Evolutionary conservation across 2,797 vertebrate species (phyloP), one percentile per base, ranked within the genome.

Genomic region (Chromis chromis): DNA sequence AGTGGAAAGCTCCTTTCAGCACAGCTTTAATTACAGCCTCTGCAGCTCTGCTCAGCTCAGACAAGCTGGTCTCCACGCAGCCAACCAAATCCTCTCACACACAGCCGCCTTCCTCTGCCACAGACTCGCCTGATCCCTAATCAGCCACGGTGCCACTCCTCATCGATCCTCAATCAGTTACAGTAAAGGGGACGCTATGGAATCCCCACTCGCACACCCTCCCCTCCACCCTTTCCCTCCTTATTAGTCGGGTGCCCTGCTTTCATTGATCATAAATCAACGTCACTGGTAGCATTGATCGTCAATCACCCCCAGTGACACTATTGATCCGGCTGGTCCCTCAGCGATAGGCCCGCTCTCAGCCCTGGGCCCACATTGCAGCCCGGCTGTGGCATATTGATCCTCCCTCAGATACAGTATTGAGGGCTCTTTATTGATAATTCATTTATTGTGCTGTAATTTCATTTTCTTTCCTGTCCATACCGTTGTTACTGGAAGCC

Each of bases 401-500:
- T 89, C 88, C 76, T 71, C 65, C 74, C 86, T 84, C 86, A 87
- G 86, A 92, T 92, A 91, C 85, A 90, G 84, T 92, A 93, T 93
- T 74, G 90, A 92, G 89, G 86, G 78, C 81, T 88, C 83, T 88
- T 66, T 91, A 93, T 93, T 93, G 91, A 91, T 92, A 91, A 94
- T 92, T 93, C 82, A 93, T 94, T 92, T 93, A 93, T 93, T 89
- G 85, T 91, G 80, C 78, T 92, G 91, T 93, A 93, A 94, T 93
- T 94, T 93, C 83, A 94, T 94, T 94, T 93, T 91, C 90, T 88
- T 85, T 86, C 65, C 84, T 90, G 89, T 92, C 89, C 82, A 86
- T 94, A 83, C 66, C 46, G 79, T 90, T 92, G 91, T 92, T 91
- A 89, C 89, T 90, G 89, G 86, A 92, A 91, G 69, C 65, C 83